Evolutionary conservation across 2,113 vertebrate species (phyloP).

Genomic region (Onychostruthus taczanowskii): DNA sequence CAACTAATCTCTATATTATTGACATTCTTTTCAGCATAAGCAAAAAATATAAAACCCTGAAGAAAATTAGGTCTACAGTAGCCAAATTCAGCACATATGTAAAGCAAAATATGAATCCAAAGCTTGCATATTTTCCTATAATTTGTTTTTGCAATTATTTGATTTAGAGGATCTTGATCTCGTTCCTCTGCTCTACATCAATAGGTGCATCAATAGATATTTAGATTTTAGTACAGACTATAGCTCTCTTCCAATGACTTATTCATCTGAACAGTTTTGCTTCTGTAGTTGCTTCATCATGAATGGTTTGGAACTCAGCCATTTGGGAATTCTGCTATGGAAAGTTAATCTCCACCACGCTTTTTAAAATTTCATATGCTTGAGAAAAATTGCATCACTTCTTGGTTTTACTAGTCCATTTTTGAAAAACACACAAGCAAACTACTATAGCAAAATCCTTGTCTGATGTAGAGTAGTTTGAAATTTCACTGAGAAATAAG

Average conservation of each 20-base stretch:
- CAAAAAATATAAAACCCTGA: fast-evolving
- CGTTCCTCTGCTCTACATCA: not conserved
- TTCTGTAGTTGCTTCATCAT: not conserved
- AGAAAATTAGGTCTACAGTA: not conserved
- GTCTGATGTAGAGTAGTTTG: not conserved
- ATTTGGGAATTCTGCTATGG: not conserved
- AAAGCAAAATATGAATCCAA: not conserved
- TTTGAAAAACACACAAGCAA: not conserved
- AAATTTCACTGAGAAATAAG: not conserved
- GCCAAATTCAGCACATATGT: not conserved
- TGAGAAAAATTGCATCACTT: not conserved
- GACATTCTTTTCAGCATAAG: not conserved
- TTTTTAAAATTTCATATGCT: not conserved
- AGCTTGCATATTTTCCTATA: not conserved
- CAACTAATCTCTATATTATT: not conserved
- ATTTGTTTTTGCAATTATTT: not conserved
- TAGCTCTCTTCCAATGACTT: not conserved
- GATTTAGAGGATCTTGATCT: not conserved
- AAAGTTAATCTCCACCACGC: not conserved
- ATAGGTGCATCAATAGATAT: not conserved
- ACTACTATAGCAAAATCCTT: not conserved
- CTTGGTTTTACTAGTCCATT: not conserved
- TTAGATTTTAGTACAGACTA: not conserved
- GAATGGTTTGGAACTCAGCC: not conserved
- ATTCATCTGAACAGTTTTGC: not conserved